Conservation (phyloP, 2,113 vertebrate species). For the Gymnobelideus leadbeateri region DNA sequence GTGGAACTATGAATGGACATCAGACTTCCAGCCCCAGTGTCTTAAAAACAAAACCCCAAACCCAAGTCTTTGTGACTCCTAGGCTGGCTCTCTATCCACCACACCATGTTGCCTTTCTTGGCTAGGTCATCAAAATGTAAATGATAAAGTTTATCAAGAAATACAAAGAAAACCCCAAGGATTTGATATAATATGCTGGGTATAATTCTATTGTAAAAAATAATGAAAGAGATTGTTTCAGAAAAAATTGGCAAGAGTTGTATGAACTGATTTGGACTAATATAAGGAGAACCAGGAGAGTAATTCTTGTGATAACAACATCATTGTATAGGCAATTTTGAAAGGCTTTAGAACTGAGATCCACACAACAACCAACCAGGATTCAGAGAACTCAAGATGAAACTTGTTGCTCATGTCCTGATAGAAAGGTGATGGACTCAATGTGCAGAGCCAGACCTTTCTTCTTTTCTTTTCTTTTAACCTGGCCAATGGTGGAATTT, state of each 20-base stretch:
- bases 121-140: background rate
- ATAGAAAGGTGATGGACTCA: background rate
- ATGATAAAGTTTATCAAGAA: background rate
- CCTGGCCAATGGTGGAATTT: background rate
- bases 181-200: background rate
- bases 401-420: background rate
- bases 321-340: background rate
- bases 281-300: background rate
- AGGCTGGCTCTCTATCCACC: background rate
- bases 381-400: background rate
- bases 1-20: background rate
- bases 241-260: background rate
- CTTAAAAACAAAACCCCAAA: background rate
- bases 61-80: background rate
- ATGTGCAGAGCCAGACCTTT: background rate
- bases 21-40: background rate
- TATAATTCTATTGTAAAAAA: background rate
- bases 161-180: background rate
- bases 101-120: background rate
- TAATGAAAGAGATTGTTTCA: background rate
- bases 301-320: background rate
- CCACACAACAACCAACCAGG: background rate
- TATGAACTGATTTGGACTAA: background rate
- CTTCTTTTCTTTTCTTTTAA: background rate
- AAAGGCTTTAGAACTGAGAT: background rate